phyloP scores from a whole-genome alignment of 2,888 invertebrate species.

The Amphimallon solstitiale region DNA sequence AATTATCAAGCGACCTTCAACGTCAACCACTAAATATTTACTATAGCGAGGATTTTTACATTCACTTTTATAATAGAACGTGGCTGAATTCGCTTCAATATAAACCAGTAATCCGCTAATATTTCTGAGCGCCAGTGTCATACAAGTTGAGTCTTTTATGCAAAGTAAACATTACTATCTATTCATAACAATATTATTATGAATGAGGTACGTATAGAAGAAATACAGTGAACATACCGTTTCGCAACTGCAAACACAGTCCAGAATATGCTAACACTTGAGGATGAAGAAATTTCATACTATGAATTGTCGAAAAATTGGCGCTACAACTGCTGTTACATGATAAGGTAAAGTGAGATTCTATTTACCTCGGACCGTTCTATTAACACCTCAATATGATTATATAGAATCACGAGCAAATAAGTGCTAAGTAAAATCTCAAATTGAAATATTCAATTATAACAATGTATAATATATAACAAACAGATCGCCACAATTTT shows the following conservation, averaged over 20 bases:
- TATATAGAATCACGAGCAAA: slow-evolving; percentile 32
- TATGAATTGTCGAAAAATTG: slow-evolving; percentile 40
- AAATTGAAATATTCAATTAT: slow-evolving; percentile 32
- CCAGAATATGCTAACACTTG: slow-evolving; percentile 37
- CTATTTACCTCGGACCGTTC: slow-evolving; percentile 12
- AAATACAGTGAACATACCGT: slow-evolving; percentile 17
- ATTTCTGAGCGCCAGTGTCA: background rate
- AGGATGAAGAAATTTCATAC: slow-evolving; percentile 42
- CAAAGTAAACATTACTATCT: slow-evolving; percentile 24
- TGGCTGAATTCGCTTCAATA: background rate
- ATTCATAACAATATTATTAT: background rate
- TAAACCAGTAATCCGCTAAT: background rate
- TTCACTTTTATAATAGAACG: too few species aligned
- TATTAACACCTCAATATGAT: slow-evolving; percentile 26
- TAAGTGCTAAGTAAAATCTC: slow-evolving; percentile 20
- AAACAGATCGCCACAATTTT: slow-evolving; percentile 4
- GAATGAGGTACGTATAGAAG: background rate
- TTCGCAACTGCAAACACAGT: background rate
- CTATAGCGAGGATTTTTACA: too few species aligned
- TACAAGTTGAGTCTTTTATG: background rate
- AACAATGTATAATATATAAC: slow-evolving; percentile 22
- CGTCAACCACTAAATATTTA: too few species aligned
- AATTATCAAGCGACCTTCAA: too few species aligned
- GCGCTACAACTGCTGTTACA: slow-evolving; percentile 30
- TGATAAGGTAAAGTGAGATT: slow-evolving; percentile 26